phyloP scores from a whole-genome alignment of 2,888 invertebrate genomes.

The Beris chalybata region DNA sequence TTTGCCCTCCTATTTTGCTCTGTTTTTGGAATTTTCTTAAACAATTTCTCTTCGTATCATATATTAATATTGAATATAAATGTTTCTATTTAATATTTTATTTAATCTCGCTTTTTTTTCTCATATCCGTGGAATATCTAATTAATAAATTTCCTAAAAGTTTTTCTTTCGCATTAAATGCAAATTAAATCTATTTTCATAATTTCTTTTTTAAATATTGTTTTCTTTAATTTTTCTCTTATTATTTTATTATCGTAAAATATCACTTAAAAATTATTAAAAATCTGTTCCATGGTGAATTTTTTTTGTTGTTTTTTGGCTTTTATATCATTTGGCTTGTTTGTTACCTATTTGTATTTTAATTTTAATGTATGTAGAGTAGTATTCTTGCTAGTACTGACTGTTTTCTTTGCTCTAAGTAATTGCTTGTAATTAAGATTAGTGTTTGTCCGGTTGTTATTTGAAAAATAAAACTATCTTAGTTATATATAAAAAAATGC shows the following conservation, averaged over 20 bases:
- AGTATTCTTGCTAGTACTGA: no score
- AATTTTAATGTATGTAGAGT: no score
- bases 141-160: slow-evolving; percentile 19
- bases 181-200: slow-evolving; percentile 11
- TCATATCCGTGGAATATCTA: background rate
- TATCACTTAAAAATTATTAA: slow-evolving; percentile 37
- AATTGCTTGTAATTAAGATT: no score
- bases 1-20: background rate
- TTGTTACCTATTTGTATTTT: no score
- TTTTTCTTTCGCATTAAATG: slow-evolving; percentile 27
- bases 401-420: no score
- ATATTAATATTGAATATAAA: background rate
- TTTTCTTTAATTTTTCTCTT: slow-evolving; percentile 1
- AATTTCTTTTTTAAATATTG: background rate
- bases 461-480: no score
- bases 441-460: no score
- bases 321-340: background rate
- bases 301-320: slow-evolving; percentile 9
- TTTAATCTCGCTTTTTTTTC: background rate
- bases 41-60: background rate
- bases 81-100: slow-evolving; percentile 1
- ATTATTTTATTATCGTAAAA: slow-evolving; percentile 33
- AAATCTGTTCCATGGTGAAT: slow-evolving; percentile 19
- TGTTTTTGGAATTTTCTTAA: background rate
- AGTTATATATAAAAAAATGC: no score